Evolutionary conservation across 2,113 vertebrate species (phyloP), one percentile per base, ranked within the genome.

Genomic region (Notechis scutatus): DNA sequence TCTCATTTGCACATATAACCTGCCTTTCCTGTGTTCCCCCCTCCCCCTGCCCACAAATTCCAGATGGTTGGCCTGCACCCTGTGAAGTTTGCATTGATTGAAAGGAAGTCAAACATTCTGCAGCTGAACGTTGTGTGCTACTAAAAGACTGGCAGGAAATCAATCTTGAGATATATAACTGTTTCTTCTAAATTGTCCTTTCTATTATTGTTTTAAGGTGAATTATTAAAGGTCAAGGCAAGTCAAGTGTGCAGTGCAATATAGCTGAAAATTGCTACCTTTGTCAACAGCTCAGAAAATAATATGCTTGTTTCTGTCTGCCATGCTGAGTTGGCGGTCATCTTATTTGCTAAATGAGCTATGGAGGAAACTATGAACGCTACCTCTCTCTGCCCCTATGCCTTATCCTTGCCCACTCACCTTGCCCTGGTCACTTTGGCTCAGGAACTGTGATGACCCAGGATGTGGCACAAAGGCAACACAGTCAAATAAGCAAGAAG

Each of bases 71-170:
- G 56, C 11, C 88, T 59, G 57, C 20, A 1, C 24, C 45, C 56
- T 18, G 12, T 42, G 12, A 20, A 90, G 3, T 2, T 7, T 4
- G 18, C 74, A 81, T 81, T 81, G n/a, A 55, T 94, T 10, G 85
- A 64, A 91, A 93, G 69, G 64, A 85, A 42, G 0, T 10, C 69
- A 91, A 88, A 23, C 85, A 61, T 94, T 91, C 3, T 0, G 1
- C 47, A 89, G n/a, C 0, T 0, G 47, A 88, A 91, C 89, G 92
- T 2, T 4, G 34, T 15, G 87, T 56, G 86, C 57, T 87, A 91
- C 56, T 87, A 91, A 52, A 52, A 55, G 55, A 93, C 88, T 94
- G 96, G 92, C 96, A 97, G 95, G 50, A 96, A 96, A 96, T 96
- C 96, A 47, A 91, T 95, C 94, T 91, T 94, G 95, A 96, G 93